phyloP scores from a whole-genome alignment of 2,888 invertebrate species.

The Harpalus rubripes region DNA sequence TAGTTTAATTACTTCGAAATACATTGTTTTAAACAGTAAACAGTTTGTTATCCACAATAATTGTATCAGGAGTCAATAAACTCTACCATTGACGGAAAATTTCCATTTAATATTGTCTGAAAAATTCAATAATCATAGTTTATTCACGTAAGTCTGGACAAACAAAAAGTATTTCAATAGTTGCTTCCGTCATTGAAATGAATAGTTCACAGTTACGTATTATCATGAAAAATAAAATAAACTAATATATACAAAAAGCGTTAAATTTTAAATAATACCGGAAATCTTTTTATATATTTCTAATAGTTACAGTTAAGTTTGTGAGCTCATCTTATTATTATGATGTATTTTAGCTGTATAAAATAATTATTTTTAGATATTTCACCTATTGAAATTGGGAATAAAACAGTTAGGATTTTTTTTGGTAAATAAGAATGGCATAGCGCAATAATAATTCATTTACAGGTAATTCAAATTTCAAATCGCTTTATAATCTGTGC shows the following conservation, averaged over 20 bases:
- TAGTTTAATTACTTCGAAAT: slow-evolving; percentile 42
- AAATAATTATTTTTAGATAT: too few relatives aligned
- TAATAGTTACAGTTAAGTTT: neutral
- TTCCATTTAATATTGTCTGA: slow-evolving; percentile 30
- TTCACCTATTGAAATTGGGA: too few relatives aligned
- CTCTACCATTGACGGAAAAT: slow-evolving; percentile 28
- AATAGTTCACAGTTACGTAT: neutral
- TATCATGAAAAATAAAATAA: neutral
- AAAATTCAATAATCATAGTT: slow-evolving; percentile 37
- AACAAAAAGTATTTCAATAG: slow-evolving; percentile 10
- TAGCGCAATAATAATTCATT: too few relatives aligned
- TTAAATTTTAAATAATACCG: neutral
- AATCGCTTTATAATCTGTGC: too few relatives aligned
- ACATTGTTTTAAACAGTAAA: slow-evolving; percentile 23
- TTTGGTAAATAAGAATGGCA: too few relatives aligned
- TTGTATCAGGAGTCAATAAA: slow-evolving; percentile 36
- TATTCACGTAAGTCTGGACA: slow-evolving; percentile 32
- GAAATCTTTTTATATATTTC: neutral
- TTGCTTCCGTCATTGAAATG: slow-evolving; percentile 18
- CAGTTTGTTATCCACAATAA: slow-evolving; percentile 36
- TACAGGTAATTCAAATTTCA: too few relatives aligned
- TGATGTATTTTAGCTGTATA: too few relatives aligned
- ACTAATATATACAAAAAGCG: neutral
- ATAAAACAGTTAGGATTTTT: too few relatives aligned
- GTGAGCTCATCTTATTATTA: too few relatives aligned